Evolutionary conservation across 2,113 vertebrate genomes (phyloP).

Genomic region (Clarias magur): DNA sequence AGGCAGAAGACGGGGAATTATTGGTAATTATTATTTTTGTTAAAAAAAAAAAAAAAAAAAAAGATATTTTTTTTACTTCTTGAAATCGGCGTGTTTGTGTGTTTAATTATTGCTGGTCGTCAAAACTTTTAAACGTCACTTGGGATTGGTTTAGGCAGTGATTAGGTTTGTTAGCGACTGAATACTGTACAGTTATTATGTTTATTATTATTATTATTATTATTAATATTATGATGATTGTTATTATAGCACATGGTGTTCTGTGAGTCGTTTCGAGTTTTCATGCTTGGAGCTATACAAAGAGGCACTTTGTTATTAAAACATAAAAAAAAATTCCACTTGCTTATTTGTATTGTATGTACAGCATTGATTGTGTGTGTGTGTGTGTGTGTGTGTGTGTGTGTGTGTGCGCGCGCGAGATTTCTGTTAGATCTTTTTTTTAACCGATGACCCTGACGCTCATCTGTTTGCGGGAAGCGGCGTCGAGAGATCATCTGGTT

Average conservation of each 20-base stretch:
- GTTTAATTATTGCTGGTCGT: slow-evolving; percentile 54
- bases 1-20: slow-evolving; percentile 33
- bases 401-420: background rate
- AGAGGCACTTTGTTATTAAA: slow-evolving; percentile 80
- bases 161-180: slow-evolving; percentile 1
- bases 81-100: background rate
- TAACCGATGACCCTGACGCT: slow-evolving; percentile 8
- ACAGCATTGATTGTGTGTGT: slow-evolving; percentile 23
- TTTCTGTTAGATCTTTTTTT: background rate
- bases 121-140: slow-evolving; percentile 31
- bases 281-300: slow-evolving; percentile 76
- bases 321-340: no score
- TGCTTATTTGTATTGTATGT: slow-evolving; percentile 41
- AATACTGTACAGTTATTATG: slow-evolving; percentile 43
- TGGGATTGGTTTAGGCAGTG: slow-evolving; percentile 50
- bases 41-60: background rate
- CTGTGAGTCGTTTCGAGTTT: slow-evolving; percentile 22
- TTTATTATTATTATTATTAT: slow-evolving; percentile 13
- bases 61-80: no score
- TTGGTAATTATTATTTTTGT: slow-evolving; percentile 9
- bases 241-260: slow-evolving; percentile 40
- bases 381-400: background rate
- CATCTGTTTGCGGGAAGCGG: background rate
- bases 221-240: slow-evolving; percentile 31
- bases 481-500: no score